Base-by-base conservation (phyloP, 2,888 invertebrate species). In the Peribatodes rhomboidaria region DNA sequence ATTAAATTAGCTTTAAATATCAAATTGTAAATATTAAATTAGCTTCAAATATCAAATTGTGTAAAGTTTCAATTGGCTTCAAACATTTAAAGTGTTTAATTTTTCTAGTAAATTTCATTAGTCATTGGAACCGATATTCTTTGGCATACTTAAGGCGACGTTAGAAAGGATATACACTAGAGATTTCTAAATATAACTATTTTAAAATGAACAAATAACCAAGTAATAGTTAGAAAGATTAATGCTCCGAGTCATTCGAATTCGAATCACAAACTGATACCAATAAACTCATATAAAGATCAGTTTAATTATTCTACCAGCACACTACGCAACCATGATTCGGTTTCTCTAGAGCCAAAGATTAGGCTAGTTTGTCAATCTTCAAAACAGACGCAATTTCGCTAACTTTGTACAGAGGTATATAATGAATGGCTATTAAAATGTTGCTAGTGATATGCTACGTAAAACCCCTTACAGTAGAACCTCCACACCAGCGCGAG, bases 251-350 rank as follows among this genome's bases (percentile, higher is more conserved):
- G 27, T 33, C 22, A 22, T 49, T 59, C 22, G 35, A 50, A 39
- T 47, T 47, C 59, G 54, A 63, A 49, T 31, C 31, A 59, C 59
- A 64, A 59, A 58, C 54, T 58, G 54, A 64, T 64, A 20, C 53
- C 20, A 33, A 52, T 37, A 16, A 54, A 31, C 35, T n/a, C 39
- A 50, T 18, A 39, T 37, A 37, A 18, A 46, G 18, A 50, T 55
- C 41, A 33, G 20, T 49, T 50, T 14, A n/a, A 11, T 42, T 22
- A 42, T 42, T 18, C 47, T 46, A 16, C 39, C 46, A 31, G 52
- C 42, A 49, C n/a, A 13, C 49, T 44, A 10, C 50, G 11, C 22
- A 53, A 39, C 53, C 22, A 49, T 47, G 14, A 39, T 53, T 39
- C 10, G 11, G 14, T 50, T 53, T 22, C n/a, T 60, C 16, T 27